phyloP scores from a whole-genome alignment of 2,113 vertebrate genomes.

The Stegastes partitus region DNA sequence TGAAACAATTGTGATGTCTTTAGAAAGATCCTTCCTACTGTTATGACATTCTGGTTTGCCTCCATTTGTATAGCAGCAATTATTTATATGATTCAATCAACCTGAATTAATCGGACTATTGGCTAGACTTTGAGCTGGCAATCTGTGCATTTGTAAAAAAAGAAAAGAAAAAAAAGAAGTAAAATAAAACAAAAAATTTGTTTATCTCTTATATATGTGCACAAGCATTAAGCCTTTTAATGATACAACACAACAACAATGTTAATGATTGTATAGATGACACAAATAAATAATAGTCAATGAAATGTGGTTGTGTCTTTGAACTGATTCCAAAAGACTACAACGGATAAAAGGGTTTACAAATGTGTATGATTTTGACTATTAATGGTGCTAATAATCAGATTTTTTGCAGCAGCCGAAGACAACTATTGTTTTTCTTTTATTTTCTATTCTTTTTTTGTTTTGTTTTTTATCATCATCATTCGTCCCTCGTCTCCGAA shows the following conservation, averaged over 20 bases:
- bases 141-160: constrained; percentile 75
- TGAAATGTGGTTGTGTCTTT: constrained; percentile 21
- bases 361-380: too few species aligned
- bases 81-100: constrained; percentile 58
- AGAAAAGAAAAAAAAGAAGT: too few species aligned
- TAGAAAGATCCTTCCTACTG: constrained; percentile 3
- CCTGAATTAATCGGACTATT: constrained; percentile 49
- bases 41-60: constrained; percentile 21
- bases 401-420: too few species aligned
- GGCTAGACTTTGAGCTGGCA: constrained; percentile 60
- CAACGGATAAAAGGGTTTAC: too few species aligned
- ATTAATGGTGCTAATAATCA: too few species aligned
- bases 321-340: background rate
- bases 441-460: too few species aligned
- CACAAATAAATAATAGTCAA: constrained; percentile 71
- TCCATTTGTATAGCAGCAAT: constrained; percentile 62
- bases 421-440: too few species aligned
- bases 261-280: constrained; percentile 61
- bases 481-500: too few species aligned
- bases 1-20: background rate
- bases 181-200: too few species aligned
- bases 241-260: constrained; percentile 51
- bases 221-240: constrained; percentile 62
- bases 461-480: too few species aligned
- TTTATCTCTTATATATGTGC: constrained; percentile 55